Percentiles rank a stretch among this genome's conserved stretches.
These are phyloP conservation scores for Xenops minutus DNA, from an alignment of 2,797 vertebrate genomes.

Conservation along the genomic window DNA sequence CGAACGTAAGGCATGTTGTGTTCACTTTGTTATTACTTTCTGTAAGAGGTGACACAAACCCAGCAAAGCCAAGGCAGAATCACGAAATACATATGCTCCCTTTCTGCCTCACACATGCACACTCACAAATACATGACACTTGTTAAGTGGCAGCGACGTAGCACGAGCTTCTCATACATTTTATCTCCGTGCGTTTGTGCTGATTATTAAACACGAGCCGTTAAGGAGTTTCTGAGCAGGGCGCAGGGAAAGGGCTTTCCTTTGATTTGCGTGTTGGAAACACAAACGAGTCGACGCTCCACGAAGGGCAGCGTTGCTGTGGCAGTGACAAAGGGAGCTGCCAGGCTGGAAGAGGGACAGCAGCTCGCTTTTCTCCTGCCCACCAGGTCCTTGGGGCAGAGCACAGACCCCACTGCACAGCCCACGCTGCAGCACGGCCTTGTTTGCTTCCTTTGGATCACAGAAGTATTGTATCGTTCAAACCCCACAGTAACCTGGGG, in stretches of 20 bases:
- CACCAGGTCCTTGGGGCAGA: not conserved
- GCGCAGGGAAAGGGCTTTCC: not conserved
- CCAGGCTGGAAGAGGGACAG: not conserved
- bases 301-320: not conserved
- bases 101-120: not conserved
- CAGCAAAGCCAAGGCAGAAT: not conserved
- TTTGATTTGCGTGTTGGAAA: not conserved
- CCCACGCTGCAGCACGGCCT: not conserved
- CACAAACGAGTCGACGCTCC: not conserved
- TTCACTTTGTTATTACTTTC: constrained; percentile 39
- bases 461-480: not conserved
- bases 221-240: constrained; percentile 4
- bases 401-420: not conserved
- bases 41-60: constrained; percentile 35
- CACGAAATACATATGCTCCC: not conserved
- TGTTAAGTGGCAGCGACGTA: constrained; percentile 1
- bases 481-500: not conserved
- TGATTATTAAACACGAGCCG: constrained; percentile 15
- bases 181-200: not conserved
- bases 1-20: constrained; percentile 3
- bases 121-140: not conserved
- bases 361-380: not conserved
- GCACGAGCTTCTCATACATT: not conserved
- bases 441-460: not conserved
- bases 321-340: constrained; percentile 26